Conservation (phyloP, 2,113 vertebrate species). For the Centropristis striata region DNA sequence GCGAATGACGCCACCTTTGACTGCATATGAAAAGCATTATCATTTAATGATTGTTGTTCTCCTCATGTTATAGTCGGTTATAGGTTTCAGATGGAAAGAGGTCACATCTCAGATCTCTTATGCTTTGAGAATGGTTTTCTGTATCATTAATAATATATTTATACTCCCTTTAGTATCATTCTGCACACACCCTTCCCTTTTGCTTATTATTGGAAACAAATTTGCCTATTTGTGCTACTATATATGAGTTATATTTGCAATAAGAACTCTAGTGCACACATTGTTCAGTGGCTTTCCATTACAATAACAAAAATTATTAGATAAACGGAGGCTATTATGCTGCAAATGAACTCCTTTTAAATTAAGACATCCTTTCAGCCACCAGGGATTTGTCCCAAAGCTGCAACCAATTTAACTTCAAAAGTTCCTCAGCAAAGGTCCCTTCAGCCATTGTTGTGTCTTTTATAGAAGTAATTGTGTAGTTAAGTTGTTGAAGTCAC, state of each 20-base stretch:
- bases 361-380: conserved; percentile 18
- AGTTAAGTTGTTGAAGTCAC: conserved; percentile 69
- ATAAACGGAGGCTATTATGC: neutral
- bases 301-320: conserved; percentile 14
- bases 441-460: conserved; percentile 36
- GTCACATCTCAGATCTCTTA: conserved; percentile 9
- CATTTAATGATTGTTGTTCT: conserved; percentile 36
- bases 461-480: conserved; percentile 60
- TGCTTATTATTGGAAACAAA: conserved; percentile 11
- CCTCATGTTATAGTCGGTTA: neutral
- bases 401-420: conserved; percentile 36
- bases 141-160: conserved; percentile 5
- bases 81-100: conserved; percentile 16
- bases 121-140: neutral
- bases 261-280: neutral
- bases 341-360: conserved; percentile 11
- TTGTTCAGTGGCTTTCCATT: neutral
- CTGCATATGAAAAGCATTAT: conserved; percentile 43
- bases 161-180: neutral
- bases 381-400: conserved; percentile 27
- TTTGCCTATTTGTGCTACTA: neutral
- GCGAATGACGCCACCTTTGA: conserved; percentile 33
- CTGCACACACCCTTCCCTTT: neutral
- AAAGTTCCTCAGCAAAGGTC: conserved; percentile 22
- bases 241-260: conserved; percentile 3